Percentiles rank a stretch among this genome's conserved stretches.
Conservation (phyloP, 2,797 vertebrate species). For the Emydoidea blandingii region DNA sequence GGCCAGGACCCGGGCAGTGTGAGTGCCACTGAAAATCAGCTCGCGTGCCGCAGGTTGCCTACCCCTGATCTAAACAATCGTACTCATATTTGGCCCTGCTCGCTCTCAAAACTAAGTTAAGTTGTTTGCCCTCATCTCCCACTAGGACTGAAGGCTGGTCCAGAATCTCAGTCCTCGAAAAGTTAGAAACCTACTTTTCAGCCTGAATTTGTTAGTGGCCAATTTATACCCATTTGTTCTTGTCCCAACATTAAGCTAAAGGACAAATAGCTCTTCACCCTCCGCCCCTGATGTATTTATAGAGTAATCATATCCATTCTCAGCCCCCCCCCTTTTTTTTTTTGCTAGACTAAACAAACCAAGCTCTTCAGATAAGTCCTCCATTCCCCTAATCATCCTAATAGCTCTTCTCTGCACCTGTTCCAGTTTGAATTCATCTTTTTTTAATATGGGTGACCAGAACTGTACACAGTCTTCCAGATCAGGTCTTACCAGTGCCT, state of each 20-base stretch:
- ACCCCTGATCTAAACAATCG: neutral
- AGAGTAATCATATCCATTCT: neutral
- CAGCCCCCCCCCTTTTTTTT: neutral
- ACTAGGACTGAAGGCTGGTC: neutral
- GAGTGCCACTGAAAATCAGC: too few relatives aligned
- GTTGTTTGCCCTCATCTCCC: neutral
- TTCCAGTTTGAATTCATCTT: neutral
- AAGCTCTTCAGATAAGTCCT: neutral
- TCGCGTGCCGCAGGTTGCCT: too few relatives aligned
- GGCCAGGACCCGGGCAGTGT: too few relatives aligned
- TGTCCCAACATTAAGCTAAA: neutral
- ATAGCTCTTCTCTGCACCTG: neutral
- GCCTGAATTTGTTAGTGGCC: neutral
- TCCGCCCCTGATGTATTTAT: neutral
- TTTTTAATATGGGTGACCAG: neutral
- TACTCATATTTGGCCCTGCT: neutral
- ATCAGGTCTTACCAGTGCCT: neutral
- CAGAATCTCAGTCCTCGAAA: neutral
- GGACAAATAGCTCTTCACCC: neutral
- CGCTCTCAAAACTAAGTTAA: neutral
- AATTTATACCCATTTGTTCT: neutral
- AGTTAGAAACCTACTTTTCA: neutral
- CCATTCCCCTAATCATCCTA: neutral
- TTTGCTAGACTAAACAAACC: neutral
- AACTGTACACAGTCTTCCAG: neutral